Percentiles rank a stretch among this genome's conserved stretches.
These are phyloP conservation scores for Mystacides longicornis DNA, from an alignment of 2,888 invertebrate species.

Conservation along the genomic window DNA sequence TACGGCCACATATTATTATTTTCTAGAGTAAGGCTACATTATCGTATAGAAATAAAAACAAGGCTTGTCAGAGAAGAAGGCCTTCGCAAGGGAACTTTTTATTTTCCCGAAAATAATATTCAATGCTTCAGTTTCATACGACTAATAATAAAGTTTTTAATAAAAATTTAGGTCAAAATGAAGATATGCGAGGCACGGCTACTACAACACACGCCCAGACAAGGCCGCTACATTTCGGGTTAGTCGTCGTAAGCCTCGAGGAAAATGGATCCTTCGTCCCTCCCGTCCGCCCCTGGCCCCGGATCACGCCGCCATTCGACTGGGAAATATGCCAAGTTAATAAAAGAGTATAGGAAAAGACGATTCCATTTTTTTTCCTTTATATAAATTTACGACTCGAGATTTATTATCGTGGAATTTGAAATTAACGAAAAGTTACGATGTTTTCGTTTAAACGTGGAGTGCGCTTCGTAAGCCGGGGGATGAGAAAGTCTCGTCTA, in stretches of 20 bases:
- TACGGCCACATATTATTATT: no score
- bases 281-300: neutral
- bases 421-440: constrained; percentile 22
- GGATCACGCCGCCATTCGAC: constrained; percentile 2
- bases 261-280: constrained; percentile 11
- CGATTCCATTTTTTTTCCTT: constrained; percentile 23
- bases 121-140: neutral
- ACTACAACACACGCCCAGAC: constrained; percentile 10
- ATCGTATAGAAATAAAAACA: no score
- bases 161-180: constrained; percentile 12
- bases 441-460: no score
- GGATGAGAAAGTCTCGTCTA: no score
- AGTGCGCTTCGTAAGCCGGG: no score
- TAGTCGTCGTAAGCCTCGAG: constrained; percentile 15
- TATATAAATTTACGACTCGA: constrained; percentile 21
- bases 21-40: no score
- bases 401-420: constrained; percentile 22
- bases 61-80: neutral
- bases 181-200: constrained; percentile 9
- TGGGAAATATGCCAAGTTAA: constrained; percentile 22
- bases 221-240: constrained; percentile 15
- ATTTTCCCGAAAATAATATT: constrained; percentile 7
- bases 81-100: no score
- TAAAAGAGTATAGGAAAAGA: constrained; percentile 21
- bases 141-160: constrained; percentile 5